phyloP scores from a whole-genome alignment of 2,113 vertebrate genomes.

The Ptyas mucosa region DNA sequence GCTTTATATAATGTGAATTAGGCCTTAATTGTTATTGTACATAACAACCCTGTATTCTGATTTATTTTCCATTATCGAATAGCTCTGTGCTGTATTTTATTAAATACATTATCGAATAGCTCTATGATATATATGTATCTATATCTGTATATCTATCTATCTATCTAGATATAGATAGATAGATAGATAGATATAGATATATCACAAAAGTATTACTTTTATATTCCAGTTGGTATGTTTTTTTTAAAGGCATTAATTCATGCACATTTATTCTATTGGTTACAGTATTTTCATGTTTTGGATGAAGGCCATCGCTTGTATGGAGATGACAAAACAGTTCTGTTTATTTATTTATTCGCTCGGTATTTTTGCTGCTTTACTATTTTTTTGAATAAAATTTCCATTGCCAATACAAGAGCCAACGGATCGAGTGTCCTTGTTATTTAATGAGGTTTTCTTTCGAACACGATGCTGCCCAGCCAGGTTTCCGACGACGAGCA shows the following conservation, averaged over 20 bases:
- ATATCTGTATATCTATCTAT: no score
- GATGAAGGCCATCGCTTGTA: constrained; percentile 68
- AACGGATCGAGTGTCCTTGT: constrained; percentile 55
- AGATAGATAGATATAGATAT: no score
- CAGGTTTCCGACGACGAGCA: not conserved
- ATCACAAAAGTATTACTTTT: constrained; percentile 63
- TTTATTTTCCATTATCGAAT: constrained; percentile 55
- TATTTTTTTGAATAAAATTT: constrained; percentile 66
- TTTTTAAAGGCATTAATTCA: constrained; percentile 48
- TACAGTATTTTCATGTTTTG: constrained; percentile 67
- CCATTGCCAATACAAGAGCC: constrained; percentile 54
- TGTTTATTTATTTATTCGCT: constrained; percentile 69
- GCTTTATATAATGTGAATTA: constrained; percentile 64
- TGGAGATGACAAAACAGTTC: constrained; percentile 68
- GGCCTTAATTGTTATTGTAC: constrained; percentile 71
- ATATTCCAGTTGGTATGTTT: constrained; percentile 39
- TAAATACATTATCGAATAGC: constrained; percentile 43
- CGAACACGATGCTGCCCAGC: not conserved
- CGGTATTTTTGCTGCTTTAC: constrained; percentile 67
- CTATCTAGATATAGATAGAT: not conserved
- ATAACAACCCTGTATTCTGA: constrained; percentile 58
- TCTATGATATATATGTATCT: constrained; percentile 45
- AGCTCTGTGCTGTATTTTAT: constrained; percentile 50
- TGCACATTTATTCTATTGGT: constrained; percentile 65
- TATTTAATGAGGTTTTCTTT: constrained; percentile 56